Conservation (phyloP, 2,888 invertebrate species). For the Metalampra italica region DNA sequence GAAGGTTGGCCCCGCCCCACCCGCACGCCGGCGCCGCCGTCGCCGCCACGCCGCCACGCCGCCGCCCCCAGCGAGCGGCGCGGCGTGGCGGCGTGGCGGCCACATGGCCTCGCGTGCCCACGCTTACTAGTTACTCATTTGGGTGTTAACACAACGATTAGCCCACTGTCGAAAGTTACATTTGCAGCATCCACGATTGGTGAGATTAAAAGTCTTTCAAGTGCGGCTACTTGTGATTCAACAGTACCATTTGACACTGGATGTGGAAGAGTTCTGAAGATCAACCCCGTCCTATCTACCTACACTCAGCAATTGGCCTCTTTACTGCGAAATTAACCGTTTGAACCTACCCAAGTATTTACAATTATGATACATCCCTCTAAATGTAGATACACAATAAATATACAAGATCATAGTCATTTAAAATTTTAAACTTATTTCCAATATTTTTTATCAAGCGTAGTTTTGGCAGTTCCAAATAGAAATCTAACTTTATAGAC, state of each 20-base stretch:
- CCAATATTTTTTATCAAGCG: not conserved
- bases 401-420: slow-evolving; percentile 25
- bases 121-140: slow-evolving; percentile 41
- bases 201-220: slow-evolving; percentile 37
- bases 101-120: slow-evolving; percentile 23
- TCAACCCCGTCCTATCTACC: slow-evolving; percentile 22
- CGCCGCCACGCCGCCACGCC: slow-evolving; percentile 16
- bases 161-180: slow-evolving; percentile 41
- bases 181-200: slow-evolving; percentile 20
- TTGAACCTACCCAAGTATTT: slow-evolving; percentile 4
- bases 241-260: slow-evolving; percentile 60
- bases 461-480: not conserved
- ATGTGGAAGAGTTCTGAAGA: slow-evolving; percentile 73
- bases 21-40: slow-evolving; percentile 20
- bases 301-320: slow-evolving; percentile 41
- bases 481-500: slow-evolving; percentile 33
- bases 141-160: slow-evolving; percentile 64
- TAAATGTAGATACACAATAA: slow-evolving; percentile 33
- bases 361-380: slow-evolving; percentile 15
- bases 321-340: slow-evolving; percentile 16
- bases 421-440: slow-evolving; percentile 1
- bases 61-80: slow-evolving; percentile 34
- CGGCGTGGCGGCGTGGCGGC: slow-evolving; percentile 19
- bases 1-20: slow-evolving; percentile 86
- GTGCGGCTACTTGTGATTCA: slow-evolving; percentile 64